A percentile compares a stretch with the other conserved stretches of the same genome.
Evolutionary conservation across 2,113 vertebrate species (phyloP).

Genomic region (Lontra canadensis): DNA sequence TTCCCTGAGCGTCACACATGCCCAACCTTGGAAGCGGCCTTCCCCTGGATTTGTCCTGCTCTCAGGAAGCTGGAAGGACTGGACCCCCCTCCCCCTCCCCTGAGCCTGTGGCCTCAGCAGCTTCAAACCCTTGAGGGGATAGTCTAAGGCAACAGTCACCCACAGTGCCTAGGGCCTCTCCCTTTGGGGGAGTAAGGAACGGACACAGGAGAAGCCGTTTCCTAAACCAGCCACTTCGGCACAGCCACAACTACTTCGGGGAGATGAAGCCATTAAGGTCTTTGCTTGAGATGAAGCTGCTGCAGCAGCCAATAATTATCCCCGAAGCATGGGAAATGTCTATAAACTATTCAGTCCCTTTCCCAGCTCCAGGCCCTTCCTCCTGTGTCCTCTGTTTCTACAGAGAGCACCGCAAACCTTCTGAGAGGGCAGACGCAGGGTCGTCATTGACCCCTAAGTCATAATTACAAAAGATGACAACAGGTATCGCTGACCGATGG

Average conservation of each 20-base stretch:
- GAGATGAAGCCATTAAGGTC: neutral
- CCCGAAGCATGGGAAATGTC: no score
- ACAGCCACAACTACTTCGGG: neutral
- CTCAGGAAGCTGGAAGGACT: constrained; percentile 16
- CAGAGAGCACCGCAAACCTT: neutral
- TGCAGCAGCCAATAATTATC: neutral
- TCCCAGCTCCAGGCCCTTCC: neutral
- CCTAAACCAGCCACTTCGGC: neutral
- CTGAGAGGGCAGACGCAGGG: neutral
- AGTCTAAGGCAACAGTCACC: neutral
- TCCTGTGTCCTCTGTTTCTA: neutral
- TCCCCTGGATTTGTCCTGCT: neutral
- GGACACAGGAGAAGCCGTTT: neutral
- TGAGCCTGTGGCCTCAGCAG: neutral
- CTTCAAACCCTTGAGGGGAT: neutral
- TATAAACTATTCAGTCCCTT: neutral
- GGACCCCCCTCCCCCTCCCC: neutral
- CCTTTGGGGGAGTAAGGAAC: neutral
- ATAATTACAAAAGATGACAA: neutral
- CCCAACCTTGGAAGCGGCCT: fast-evolving
- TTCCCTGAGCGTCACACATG: neutral
- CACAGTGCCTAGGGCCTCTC: neutral
- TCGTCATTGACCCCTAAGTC: neutral
- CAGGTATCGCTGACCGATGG: neutral
- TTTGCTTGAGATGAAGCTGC: neutral